These are phyloP conservation scores for Ochropacha duplaris DNA, from an alignment of 2,888 invertebrate species.

Conservation along the genomic window DNA sequence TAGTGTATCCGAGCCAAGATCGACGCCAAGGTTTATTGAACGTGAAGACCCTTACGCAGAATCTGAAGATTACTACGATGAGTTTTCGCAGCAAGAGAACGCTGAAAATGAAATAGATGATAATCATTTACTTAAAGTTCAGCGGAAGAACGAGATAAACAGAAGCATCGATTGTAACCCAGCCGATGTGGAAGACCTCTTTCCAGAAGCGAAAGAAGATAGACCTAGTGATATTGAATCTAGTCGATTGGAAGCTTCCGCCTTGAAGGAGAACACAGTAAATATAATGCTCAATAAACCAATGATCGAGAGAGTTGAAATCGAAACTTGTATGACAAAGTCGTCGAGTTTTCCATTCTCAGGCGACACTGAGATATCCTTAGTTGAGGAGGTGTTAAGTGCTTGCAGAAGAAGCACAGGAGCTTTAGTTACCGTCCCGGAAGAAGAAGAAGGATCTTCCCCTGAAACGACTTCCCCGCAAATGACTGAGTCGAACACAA, in stretches of 20 bases:
- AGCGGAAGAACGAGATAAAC: constrained; percentile 77
- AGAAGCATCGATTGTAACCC: constrained; percentile 61
- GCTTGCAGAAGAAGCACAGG: constrained; percentile 73
- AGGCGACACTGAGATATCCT: constrained; percentile 65
- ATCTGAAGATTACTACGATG: constrained; percentile 68
- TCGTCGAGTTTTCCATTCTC: constrained; percentile 66
- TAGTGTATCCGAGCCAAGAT: constrained; percentile 71
- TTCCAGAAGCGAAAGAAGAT: constrained; percentile 51
- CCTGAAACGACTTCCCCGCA: constrained; percentile 80
- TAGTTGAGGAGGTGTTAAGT: constrained; percentile 73
- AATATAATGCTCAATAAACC: constrained; percentile 68
- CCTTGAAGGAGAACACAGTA: constrained; percentile 70
- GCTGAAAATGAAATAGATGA: constrained; percentile 74
- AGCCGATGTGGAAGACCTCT: constrained; percentile 47
- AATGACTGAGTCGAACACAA: constrained; percentile 86
- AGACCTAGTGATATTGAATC: constrained; percentile 59
- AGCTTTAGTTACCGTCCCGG: constrained; percentile 83
- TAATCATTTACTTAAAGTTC: constrained; percentile 69
- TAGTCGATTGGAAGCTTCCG: constrained; percentile 64
- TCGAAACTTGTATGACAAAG: constrained; percentile 59
- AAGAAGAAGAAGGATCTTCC: constrained; percentile 84
- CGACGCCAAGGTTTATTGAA: constrained; percentile 74
- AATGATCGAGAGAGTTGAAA: constrained; percentile 46
- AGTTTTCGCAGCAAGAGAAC: constrained; percentile 63
- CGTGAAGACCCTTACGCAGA: constrained; percentile 75